Base-by-base conservation (phyloP, 2,113 vertebrate species). In the Malaclemys terrapin region DNA sequence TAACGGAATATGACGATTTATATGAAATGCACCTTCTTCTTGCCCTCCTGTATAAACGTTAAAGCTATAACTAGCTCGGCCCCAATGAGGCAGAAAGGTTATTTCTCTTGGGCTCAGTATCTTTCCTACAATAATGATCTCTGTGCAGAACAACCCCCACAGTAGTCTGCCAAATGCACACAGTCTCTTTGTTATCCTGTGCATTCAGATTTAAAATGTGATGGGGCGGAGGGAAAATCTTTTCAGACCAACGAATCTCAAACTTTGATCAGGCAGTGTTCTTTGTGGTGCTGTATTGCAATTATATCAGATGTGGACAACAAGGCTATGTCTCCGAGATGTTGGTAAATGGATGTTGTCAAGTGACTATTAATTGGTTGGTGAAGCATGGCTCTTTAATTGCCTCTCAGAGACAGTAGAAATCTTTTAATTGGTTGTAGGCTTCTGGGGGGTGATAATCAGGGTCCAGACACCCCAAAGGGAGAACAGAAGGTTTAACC, bases 361-460 rank as follows among this genome's bases (percentile, higher is more conserved):
- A 96, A 96, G 88, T 82, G 94, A 96, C 97, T 97, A 94, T 96
- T 97, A 97, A 97, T 96, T 92, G 90, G 31, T 85, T 81, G 90
- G 47, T 93, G 97, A 96, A 96, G 94, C 94, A 90, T 94, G 93
- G 95, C 89, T 95, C 92, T 96, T 94, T 98, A 98, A 97, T 97
- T 98, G 96, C 91, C 62, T 91, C 42, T 7, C 69, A 31, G 54
- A 94, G 86, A 80, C 85, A 31, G 47, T 78, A 75, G 54, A 96
- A 93, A 94, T 81, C 42, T 38, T 95, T 47, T 88, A 96, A 94
- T 83, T 95, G 87, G 87, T 91, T 56, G 79, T 84, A 91, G 94
- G 42, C 29, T 78, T 54, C 29, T 76, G 89, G 47, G 57, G 22
- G 49, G 56, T 49, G n/a, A 72, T 38, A 72, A 72, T 38, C n/a